Percentiles rank a stretch among this genome's conserved stretches.
phyloP scores from a whole-genome alignment of 1,140 invertebrate species.

The Parasteatoda tepidariorum region DNA sequence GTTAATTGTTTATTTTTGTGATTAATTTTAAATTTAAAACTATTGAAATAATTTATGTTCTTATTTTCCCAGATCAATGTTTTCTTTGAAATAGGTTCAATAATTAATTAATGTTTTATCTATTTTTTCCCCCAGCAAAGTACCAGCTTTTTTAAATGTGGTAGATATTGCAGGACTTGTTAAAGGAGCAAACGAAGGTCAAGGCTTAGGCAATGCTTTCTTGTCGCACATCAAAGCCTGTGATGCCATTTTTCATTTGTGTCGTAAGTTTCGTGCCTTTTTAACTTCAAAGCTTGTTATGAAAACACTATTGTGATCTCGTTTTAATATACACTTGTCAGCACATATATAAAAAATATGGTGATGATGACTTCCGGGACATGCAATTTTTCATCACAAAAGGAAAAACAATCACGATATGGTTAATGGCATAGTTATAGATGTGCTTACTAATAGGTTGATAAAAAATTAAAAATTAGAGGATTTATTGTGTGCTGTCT shows the following conservation, averaged over 20 bases:
- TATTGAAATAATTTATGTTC: not conserved
- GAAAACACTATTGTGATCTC: no score
- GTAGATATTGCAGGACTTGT: slow-evolving; percentile 99
- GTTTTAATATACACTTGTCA: no score
- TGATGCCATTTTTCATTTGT: slow-evolving; percentile 98
- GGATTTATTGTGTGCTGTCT: no score
- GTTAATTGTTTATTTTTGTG: not conserved
- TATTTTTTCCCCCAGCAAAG: slow-evolving; percentile 80
- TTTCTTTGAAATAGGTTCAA: not conserved
- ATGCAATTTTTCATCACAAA: no score
- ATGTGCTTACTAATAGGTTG: no score
- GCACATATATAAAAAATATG: no score
- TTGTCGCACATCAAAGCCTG: slow-evolving; percentile 98
- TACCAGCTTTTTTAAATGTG: slow-evolving; percentile 93
- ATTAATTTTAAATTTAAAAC: not conserved
- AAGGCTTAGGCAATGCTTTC: slow-evolving; percentile 98
- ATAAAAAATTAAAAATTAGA: no score
- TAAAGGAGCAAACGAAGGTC: slow-evolving; percentile 96
- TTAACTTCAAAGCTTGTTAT: not conserved
- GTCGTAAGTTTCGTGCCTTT: slow-evolving; percentile 80
- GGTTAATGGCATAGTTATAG: no score
- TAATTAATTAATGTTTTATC: slow-evolving; percentile 20
- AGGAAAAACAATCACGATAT: no score
- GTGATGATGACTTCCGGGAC: no score
- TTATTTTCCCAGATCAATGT: not conserved